A percentile compares a stretch with the other conserved stretches of the same genome.
Evolutionary conservation across 92 coral and sea anemone genomes (phyloP).

Genomic region (Porites divaricata): DNA sequence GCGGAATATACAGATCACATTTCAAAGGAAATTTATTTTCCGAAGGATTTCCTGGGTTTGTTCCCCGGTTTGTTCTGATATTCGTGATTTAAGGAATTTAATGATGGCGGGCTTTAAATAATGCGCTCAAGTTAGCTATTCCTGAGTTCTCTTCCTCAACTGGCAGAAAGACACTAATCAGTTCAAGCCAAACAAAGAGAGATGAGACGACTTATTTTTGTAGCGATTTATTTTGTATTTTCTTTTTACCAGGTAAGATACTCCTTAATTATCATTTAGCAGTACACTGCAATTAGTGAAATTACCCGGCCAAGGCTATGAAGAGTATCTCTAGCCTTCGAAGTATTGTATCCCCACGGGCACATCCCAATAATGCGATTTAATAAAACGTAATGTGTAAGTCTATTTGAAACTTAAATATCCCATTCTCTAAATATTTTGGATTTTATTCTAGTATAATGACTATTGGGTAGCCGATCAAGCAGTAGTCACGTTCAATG

Average conservation of each 20-base stretch:
- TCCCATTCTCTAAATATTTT: too few species aligned
- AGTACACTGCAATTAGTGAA: background rate
- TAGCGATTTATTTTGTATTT: background rate
- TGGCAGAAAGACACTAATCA: too few species aligned
- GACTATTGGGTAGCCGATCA: too few species aligned
- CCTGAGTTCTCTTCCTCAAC: background rate
- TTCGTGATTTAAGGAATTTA: background rate
- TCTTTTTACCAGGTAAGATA: background rate
- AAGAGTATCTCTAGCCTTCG: too few species aligned
- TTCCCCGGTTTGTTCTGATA: background rate
- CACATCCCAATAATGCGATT: too few species aligned
- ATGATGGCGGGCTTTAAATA: background rate
- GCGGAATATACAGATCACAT: constrained; percentile 4
- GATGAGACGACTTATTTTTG: background rate
- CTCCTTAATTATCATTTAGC: background rate
- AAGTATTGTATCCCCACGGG: too few species aligned
- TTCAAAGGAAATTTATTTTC: constrained; percentile 18
- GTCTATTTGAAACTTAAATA: too few species aligned
- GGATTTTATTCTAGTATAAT: too few species aligned
- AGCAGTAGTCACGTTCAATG: too few species aligned
- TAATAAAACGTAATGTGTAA: too few species aligned
- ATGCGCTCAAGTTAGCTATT: background rate
- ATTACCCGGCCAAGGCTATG: background rate
- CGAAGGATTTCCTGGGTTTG: constrained; percentile 37
- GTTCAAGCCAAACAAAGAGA: background rate